phyloP scores from a whole-genome alignment of 1,140 invertebrate genomes.

The Pogonognathellus flavescens region DNA sequence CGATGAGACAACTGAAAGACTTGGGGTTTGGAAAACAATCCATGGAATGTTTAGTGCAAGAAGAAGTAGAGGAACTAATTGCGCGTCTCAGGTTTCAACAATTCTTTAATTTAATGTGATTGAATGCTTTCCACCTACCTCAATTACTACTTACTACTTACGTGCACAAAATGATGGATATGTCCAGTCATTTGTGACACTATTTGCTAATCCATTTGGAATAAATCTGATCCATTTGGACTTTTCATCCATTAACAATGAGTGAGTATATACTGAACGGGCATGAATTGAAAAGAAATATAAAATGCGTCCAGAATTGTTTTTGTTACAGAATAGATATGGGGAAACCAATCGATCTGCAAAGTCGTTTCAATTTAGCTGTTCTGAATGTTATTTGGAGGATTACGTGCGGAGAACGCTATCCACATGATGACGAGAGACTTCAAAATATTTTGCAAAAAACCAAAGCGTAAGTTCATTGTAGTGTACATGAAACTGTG shows the following conservation, averaged over 20 bases:
- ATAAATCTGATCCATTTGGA: too few species aligned
- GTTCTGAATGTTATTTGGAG: conserved; percentile 79
- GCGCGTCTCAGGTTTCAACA: conserved; percentile 47
- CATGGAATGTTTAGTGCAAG: conserved; percentile 63
- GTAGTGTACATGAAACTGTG: not conserved
- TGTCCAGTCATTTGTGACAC: too few species aligned
- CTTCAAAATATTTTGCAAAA: conserved; percentile 63
- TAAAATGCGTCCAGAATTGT: too few species aligned
- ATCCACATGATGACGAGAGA: conserved; percentile 69
- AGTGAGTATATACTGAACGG: too few species aligned
- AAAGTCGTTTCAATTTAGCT: conserved; percentile 59
- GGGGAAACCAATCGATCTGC: conserved; percentile 55
- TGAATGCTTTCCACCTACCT: too few species aligned
- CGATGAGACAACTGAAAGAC: conserved; percentile 63
- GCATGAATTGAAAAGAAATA: too few species aligned
- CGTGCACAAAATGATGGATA: too few species aligned
- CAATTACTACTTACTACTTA: too few species aligned
- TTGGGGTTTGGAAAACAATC: conserved; percentile 64
- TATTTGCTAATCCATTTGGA: too few species aligned
- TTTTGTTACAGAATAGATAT: conserved; percentile 55
- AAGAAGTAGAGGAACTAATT: conserved; percentile 63
- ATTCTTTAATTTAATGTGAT: too few species aligned
- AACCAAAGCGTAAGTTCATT: conserved; percentile 64
- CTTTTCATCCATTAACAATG: too few species aligned
- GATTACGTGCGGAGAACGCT: conserved; percentile 85